Conservation (phyloP, 1,140 invertebrate species). For the Oncopeltus fasciatus region DNA sequence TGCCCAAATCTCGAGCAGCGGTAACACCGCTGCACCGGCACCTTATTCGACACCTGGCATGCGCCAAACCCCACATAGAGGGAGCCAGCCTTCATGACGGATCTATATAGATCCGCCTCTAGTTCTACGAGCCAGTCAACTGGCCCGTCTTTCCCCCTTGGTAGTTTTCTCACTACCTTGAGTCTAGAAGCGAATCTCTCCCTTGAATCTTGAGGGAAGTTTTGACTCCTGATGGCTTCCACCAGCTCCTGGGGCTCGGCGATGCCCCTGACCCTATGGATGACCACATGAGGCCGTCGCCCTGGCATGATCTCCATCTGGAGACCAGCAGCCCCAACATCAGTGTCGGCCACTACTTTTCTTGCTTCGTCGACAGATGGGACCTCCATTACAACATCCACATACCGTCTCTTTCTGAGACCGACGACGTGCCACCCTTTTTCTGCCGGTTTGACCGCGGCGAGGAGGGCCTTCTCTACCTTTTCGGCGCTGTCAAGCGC, state of each 20-base stretch:
- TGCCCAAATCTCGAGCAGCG: too few relatives aligned
- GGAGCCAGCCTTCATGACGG: too few relatives aligned
- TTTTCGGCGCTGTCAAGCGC: neutral
- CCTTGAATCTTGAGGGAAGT: neutral
- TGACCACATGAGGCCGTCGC: too few relatives aligned
- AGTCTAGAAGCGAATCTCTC: neutral
- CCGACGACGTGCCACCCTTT: neutral
- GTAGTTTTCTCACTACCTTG: too few relatives aligned
- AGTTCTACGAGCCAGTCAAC: too few relatives aligned
- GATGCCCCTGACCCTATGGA: neutral
- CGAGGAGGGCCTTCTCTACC: neutral
- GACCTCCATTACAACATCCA: neutral
- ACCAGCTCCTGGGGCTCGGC: neutral
- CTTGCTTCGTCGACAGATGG: neutral
- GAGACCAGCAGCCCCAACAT: too few relatives aligned
- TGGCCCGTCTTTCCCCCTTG: too few relatives aligned
- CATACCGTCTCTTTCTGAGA: neutral
- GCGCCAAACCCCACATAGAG: neutral
- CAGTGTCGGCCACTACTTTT: too few relatives aligned
- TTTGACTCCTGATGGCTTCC: too few relatives aligned
- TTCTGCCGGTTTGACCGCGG: neutral
- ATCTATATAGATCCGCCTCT: too few relatives aligned
- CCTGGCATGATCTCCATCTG: too few relatives aligned
- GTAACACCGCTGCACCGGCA: neutral
- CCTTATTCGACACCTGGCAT: neutral